Evolutionary conservation across 2,888 invertebrate genomes (phyloP).

Genomic region (Nemoura dubitans): DNA sequence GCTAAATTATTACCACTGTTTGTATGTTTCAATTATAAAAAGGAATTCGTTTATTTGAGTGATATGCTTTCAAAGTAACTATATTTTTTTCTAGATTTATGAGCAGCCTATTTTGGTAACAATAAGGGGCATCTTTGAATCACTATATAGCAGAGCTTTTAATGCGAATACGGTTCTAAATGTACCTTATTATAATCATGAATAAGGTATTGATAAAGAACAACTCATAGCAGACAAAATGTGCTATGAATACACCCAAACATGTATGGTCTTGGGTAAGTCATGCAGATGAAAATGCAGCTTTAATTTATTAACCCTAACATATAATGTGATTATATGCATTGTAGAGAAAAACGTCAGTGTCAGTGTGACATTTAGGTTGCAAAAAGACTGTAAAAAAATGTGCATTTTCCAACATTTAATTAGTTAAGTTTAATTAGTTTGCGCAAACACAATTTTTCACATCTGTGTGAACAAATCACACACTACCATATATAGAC

Average conservation of each 20-base stretch:
- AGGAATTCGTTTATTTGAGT: too few species aligned
- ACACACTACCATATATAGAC: neutral
- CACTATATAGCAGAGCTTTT: neutral
- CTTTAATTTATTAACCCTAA: neutral
- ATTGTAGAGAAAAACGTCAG: neutral
- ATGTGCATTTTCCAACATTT: neutral
- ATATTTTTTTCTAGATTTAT: neutral
- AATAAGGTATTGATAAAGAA: neutral
- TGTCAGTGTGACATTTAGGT: neutral
- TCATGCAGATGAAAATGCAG: neutral
- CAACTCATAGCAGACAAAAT: neutral
- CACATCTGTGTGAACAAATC: neutral
- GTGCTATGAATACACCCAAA: neutral
- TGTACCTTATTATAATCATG: neutral
- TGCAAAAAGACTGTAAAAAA: neutral
- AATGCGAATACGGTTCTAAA: neutral
- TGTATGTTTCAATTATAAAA: too few species aligned
- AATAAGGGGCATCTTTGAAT: neutral
- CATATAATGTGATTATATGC: neutral
- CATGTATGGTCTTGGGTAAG: neutral
- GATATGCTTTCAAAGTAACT: too few species aligned
- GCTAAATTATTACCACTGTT: too few species aligned
- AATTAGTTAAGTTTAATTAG: neutral
- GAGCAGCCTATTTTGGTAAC: neutral
- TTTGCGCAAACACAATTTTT: neutral